Evolutionary conservation across 1,140 invertebrate genomes (phyloP).

Genomic region (Drosophila rhopaloa): DNA sequence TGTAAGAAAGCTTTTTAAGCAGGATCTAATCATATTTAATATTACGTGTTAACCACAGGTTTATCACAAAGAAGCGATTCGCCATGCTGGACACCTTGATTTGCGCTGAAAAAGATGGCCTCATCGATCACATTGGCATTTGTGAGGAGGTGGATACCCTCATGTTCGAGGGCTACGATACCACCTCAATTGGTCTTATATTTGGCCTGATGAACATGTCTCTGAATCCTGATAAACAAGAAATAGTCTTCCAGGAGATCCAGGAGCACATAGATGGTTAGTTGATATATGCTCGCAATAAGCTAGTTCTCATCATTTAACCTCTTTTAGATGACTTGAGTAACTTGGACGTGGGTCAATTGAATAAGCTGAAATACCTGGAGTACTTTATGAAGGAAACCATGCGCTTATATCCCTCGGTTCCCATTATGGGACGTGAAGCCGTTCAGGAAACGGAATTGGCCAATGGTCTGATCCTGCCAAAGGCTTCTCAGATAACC

Average conservation of each 20-base stretch:
- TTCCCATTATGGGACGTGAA: slow-evolving; percentile 87
- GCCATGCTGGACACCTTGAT: slow-evolving; percentile 93
- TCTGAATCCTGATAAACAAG: slow-evolving; percentile 87
- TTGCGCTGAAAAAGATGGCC: slow-evolving; percentile 85
- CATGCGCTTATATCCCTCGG: slow-evolving; percentile 88
- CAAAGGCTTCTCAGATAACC: slow-evolving; percentile 84
- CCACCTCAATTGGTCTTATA: slow-evolving; percentile 87
- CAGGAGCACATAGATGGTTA: slow-evolving; percentile 47
- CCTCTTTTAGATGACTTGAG: slow-evolving; percentile 47
- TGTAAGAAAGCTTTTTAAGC: neutral
- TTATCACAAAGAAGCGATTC: slow-evolving; percentile 85
- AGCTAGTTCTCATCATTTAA: too few species aligned
- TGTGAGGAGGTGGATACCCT: slow-evolving; percentile 94
- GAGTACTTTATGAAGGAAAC: slow-evolving; percentile 88
- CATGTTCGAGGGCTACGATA: slow-evolving; percentile 92
- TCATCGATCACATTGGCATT: slow-evolving; percentile 88
- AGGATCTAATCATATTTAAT: neutral
- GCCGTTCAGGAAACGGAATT: slow-evolving; percentile 85
- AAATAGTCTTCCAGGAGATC: slow-evolving; percentile 86
- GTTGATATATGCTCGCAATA: neutral
- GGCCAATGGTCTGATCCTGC: slow-evolving; percentile 83
- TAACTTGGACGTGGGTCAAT: slow-evolving; percentile 85
- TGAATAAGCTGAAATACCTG: slow-evolving; percentile 87
- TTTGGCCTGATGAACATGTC: slow-evolving; percentile 87
- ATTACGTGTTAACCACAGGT: neutral